These are phyloP conservation scores for Cremastobaeus sp. DNA, from an alignment of 2,888 invertebrate genomes.

Conservation along the genomic window DNA sequence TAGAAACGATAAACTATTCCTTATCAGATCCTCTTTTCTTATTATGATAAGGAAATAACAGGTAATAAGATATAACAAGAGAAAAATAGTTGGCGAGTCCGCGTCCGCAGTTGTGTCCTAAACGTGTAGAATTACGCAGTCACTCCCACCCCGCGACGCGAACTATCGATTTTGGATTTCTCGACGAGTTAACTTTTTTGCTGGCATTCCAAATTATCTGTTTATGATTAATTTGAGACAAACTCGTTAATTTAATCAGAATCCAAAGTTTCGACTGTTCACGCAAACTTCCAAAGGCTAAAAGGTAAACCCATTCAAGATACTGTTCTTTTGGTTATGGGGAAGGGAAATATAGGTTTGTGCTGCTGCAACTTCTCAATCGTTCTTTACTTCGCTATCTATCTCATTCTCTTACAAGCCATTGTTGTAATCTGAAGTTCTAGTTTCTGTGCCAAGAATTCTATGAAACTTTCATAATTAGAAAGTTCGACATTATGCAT, in stretches of 20 bases:
- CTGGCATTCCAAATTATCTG: not conserved
- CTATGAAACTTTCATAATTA: slow-evolving; percentile 71
- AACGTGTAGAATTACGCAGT: no score
- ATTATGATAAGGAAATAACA: no score
- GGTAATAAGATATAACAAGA: no score
- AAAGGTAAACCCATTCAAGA: slow-evolving; percentile 44
- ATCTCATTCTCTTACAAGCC: slow-evolving; percentile 38
- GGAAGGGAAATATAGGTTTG: slow-evolving; percentile 41
- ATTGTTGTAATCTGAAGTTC: slow-evolving; percentile 42
- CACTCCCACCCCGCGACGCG: no score
- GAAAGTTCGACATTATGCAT: slow-evolving; percentile 64
- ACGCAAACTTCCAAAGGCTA: slow-evolving; percentile 13
- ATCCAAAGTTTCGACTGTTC: slow-evolving; percentile 23
- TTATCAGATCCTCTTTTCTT: no score
- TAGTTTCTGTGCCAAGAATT: slow-evolving; percentile 59
- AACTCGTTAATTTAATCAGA: slow-evolving; percentile 30
- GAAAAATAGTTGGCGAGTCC: no score
- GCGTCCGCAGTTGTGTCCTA: no score
- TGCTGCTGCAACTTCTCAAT: slow-evolving; percentile 48
- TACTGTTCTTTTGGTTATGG: slow-evolving; percentile 29
- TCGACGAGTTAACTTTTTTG: slow-evolving; percentile 8
- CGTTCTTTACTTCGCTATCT: slow-evolving; percentile 37
- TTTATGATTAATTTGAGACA: slow-evolving; percentile 17
- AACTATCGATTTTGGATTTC: no score
- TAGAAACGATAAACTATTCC: no score